Conservation (phyloP, 2,888 invertebrate genomes). For the Exephanes ischioxanthus region DNA sequence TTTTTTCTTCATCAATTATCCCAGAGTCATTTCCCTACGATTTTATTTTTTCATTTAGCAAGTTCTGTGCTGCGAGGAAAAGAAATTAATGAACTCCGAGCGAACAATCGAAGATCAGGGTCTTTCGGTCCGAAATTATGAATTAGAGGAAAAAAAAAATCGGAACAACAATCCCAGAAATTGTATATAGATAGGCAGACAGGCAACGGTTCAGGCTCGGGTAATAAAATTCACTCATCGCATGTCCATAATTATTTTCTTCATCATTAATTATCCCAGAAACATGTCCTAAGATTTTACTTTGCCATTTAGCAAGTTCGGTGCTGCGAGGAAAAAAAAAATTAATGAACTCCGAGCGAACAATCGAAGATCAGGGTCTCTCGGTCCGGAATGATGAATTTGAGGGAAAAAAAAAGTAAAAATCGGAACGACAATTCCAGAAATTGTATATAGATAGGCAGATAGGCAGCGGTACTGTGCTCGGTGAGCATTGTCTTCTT, state of each 20-base stretch:
- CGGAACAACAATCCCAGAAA: slow-evolving; percentile 39
- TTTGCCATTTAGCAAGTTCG: neutral
- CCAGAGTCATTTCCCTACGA: neutral
- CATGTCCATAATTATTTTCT: neutral
- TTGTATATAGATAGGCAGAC: slow-evolving; percentile 17
- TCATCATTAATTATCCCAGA: neutral
- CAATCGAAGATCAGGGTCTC: slow-evolving; percentile 31
- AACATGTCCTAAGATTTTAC: too few relatives aligned
- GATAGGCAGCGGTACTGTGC: neutral
- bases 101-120: slow-evolving; percentile 28
- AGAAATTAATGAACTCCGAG: slow-evolving; percentile 7
- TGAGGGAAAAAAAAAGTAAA: slow-evolving; percentile 28
- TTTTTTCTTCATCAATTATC: neutral
- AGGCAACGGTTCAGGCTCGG: neutral
- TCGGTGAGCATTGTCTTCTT: slow-evolving; percentile 29
- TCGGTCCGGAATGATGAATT: slow-evolving; percentile 23
- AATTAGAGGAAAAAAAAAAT: slow-evolving; percentile 26
- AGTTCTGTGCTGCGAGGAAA: neutral
- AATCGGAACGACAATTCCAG: slow-evolving; percentile 42
- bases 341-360: slow-evolving; percentile 13
- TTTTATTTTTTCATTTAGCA: neutral
- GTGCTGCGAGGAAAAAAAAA: neutral
- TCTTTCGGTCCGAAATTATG: neutral
- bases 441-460: slow-evolving; percentile 33
- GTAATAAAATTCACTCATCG: neutral